A percentile compares a stretch with the other conserved stretches of the same genome.
phyloP scores from a whole-genome alignment of 2,888 invertebrate genomes.

The Leptopilina syphax region DNA sequence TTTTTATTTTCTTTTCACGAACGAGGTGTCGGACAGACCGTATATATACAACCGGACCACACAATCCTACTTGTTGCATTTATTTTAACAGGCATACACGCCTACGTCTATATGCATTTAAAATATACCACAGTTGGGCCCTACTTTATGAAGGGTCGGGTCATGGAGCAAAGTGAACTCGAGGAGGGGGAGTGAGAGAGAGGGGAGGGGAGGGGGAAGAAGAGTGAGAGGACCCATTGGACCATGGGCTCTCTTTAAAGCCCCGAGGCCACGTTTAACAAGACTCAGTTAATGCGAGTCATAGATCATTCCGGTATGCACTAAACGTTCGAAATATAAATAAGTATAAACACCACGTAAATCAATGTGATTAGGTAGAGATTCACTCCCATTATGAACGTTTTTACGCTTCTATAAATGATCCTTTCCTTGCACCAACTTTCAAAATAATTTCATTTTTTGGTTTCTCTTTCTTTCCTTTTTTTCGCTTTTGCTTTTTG shows the following conservation, averaged over 20 bases:
- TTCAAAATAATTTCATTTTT: neutral
- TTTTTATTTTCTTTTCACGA: constrained; percentile 51
- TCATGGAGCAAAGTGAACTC: constrained; percentile 66
- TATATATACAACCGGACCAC: constrained; percentile 60
- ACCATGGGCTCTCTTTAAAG: constrained; percentile 51
- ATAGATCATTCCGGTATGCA: constrained; percentile 74
- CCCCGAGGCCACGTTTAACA: constrained; percentile 74
- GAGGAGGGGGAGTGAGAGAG: constrained; percentile 53
- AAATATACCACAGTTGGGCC: constrained; percentile 75
- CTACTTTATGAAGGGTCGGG: constrained; percentile 76
- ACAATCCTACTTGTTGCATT: constrained; percentile 67
- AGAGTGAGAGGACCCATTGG: constrained; percentile 52
- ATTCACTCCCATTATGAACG: constrained; percentile 61
- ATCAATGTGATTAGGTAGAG: constrained; percentile 70
- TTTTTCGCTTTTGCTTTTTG: too few species aligned
- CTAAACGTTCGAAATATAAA: constrained; percentile 74
- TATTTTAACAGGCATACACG: constrained; percentile 74
- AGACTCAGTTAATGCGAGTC: constrained; percentile 75
- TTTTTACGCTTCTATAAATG: constrained; percentile 33
- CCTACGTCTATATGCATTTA: constrained; percentile 75
- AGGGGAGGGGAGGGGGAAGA: constrained; percentile 48
- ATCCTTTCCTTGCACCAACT: neutral
- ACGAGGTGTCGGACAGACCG: constrained; percentile 69
- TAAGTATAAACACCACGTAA: constrained; percentile 75
- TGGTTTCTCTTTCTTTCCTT: too few species aligned